Percentiles rank a stretch among this genome's conserved stretches.
phyloP scores from a whole-genome alignment of 2,113 vertebrate genomes.

The Nannobrachium achirus region DNA sequence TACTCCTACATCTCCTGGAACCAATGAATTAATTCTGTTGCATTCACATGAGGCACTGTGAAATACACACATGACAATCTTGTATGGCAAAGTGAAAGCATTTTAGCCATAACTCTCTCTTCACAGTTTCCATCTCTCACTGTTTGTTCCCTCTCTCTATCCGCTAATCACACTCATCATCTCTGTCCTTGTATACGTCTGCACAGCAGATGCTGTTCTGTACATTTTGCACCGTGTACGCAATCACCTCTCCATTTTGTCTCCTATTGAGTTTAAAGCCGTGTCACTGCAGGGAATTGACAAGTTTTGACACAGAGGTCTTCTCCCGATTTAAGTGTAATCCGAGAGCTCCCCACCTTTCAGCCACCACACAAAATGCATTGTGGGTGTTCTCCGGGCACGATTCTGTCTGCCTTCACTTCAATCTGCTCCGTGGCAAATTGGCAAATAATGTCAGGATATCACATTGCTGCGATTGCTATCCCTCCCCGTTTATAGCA shows the following conservation, averaged over 20 bases:
- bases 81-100: too few species aligned
- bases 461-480: constrained; percentile 61
- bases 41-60: too few species aligned
- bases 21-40: too few species aligned
- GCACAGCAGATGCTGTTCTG: not conserved
- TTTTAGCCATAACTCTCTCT: not conserved
- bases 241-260: constrained; percentile 63
- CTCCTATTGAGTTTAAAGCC: constrained; percentile 52
- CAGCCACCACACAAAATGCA: constrained; percentile 58
- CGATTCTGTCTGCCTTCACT: constrained; percentile 64
- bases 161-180: constrained; percentile 8
- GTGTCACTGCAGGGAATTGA: constrained; percentile 62
- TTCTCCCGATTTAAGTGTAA: constrained; percentile 72
- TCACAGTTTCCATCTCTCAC: constrained; percentile 9
- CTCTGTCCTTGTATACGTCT: not conserved
- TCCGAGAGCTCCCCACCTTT: constrained; percentile 53
- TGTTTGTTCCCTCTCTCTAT: not conserved
- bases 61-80: too few species aligned
- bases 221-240: not conserved
- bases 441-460: constrained; percentile 74
- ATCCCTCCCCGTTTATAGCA: constrained; percentile 39
- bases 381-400: constrained; percentile 67
- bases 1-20: too few species aligned
- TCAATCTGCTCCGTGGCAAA: constrained; percentile 53
- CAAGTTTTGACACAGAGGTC: constrained; percentile 57